Percentiles rank a stretch among this genome's conserved stretches.
These are phyloP conservation scores for Parus major DNA, from an alignment of 2,113 vertebrate genomes.

Conservation along the genomic window DNA sequence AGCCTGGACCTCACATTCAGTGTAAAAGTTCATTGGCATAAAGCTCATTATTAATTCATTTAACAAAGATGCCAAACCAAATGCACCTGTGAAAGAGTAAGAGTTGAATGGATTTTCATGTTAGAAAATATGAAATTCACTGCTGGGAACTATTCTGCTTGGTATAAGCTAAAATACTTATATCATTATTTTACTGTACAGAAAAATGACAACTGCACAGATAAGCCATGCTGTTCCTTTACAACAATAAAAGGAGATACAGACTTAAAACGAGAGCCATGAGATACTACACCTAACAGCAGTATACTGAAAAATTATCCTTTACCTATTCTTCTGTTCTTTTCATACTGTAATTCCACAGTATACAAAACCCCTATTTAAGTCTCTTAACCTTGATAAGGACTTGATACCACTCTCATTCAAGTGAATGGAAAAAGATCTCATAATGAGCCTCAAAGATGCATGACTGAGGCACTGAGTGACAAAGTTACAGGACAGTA, in stretches of 20 bases:
- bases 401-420: conserved; percentile 9
- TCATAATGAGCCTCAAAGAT: conserved; percentile 8
- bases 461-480: neutral
- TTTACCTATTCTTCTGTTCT: conserved; percentile 17
- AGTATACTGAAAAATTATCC: conserved; percentile 1
- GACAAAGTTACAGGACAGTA: neutral
- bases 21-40: neutral
- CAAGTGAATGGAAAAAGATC: conserved; percentile 15
- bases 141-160: neutral
- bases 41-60: neutral
- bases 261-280: neutral
- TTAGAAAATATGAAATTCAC: neutral
- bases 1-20: neutral
- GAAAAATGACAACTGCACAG: neutral
- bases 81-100: neutral
- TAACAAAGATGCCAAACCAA: neutral
- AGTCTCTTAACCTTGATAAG: conserved; percentile 20
- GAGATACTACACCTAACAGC: neutral
- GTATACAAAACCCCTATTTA: conserved; percentile 29
- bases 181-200: neutral
- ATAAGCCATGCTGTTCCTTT: neutral
- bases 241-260: neutral
- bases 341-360: conserved; percentile 19
- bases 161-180: neutral
- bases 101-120: neutral